These are phyloP conservation scores for Tarsius wallacei DNA, from an alignment of 2,797 vertebrate species.

Conservation along the genomic window DNA sequence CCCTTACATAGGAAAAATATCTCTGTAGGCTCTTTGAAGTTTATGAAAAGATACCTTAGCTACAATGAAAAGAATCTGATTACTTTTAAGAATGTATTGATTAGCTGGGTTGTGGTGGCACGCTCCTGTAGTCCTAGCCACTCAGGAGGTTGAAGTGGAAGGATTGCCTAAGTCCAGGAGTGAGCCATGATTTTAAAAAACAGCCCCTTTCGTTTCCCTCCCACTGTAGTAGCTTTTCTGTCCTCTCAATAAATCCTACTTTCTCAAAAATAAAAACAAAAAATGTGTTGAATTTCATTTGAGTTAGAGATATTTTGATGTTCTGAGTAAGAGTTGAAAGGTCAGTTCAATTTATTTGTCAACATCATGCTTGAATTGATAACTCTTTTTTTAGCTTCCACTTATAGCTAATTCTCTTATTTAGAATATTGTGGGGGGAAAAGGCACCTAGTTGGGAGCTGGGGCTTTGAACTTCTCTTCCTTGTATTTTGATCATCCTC, in stretches of 20 bases:
- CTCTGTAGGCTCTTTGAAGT: neutral
- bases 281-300: neutral
- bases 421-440: neutral
- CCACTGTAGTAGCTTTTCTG: no score
- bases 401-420: neutral
- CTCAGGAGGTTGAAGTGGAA: no score
- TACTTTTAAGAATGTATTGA: neutral
- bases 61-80: neutral
- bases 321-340: neutral
- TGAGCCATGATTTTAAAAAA: no score
- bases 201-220: no score
- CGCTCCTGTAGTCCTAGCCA: no score
- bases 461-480: neutral
- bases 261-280: no score
- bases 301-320: neutral
- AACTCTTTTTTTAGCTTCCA: conserved; percentile 38
- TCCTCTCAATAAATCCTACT: no score
- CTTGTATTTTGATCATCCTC: neutral
- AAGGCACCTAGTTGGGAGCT: neutral
- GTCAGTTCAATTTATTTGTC: neutral
- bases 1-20: neutral
- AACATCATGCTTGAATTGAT: neutral
- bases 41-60: neutral
- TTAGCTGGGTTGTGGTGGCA: no score
- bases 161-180: no score